Evolutionary conservation across 2,888 invertebrate species (phyloP).

Genomic region (Leucophenga maculata): DNA sequence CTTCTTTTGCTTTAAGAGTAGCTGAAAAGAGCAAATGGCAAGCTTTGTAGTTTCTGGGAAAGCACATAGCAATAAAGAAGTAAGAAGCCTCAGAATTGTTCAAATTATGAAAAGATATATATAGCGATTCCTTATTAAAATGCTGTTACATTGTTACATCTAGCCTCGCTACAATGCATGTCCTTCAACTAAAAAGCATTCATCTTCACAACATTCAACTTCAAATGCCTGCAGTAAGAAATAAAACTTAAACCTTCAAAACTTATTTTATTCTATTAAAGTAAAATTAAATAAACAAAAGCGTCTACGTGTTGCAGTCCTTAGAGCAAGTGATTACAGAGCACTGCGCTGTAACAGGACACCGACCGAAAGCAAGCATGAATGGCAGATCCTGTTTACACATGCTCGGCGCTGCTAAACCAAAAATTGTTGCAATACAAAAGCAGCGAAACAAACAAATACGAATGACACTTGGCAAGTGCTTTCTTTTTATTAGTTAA

Average conservation of each 20-base stretch:
- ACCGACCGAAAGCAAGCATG: not conserved
- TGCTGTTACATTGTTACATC: no score
- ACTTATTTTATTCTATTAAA: not conserved
- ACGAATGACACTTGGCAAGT: constrained; percentile 21
- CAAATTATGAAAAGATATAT: no score
- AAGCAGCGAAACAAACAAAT: constrained; percentile 12
- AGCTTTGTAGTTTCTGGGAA: no score
- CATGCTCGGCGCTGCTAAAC: no score
- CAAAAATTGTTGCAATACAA: not conserved
- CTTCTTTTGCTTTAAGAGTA: no score
- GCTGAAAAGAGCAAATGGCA: no score
- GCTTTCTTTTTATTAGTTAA: constrained; percentile 5
- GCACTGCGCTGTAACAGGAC: constrained; percentile 1
- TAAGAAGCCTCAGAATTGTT: no score
- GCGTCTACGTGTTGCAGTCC: constrained; percentile 18
- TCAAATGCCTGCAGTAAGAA: not conserved
- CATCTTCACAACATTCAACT: not conserved
- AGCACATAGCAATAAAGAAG: no score
- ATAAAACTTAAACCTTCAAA: not conserved
- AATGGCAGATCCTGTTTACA: no score
- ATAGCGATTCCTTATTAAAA: no score
- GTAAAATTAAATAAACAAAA: not conserved
- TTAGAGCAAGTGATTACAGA: constrained; percentile 20
- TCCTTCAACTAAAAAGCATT: no score
- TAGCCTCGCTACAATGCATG: no score